Base-by-base conservation (phyloP, 1,140 invertebrate genomes). In the Anthonomus grandis region DNA sequence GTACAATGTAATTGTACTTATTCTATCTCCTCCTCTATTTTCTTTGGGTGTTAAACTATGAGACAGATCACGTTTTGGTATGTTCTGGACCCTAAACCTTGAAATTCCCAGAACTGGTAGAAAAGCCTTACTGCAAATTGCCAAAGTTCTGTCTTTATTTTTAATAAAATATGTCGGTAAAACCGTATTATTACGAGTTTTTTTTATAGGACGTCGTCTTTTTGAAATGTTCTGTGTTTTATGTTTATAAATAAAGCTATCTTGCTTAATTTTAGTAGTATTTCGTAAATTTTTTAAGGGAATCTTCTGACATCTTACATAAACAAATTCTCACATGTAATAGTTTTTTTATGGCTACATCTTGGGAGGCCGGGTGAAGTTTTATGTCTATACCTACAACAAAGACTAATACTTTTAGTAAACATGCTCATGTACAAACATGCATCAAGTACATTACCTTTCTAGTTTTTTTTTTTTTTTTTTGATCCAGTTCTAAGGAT, bases 251-350 rank as follows among this genome's bases (percentile, higher is more conserved):
- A 39, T 13, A 39, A 39, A 39, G 13, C 17, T 39, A 15, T 39
- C 37, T 17, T 39, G 13, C 17, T 39, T 15, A 39, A 39, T 13
- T 15, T 39, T 39, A 6, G 37, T 39, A n/a, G 10, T 13, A 13
- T 39, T 39, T 17, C 17, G 37, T 39, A 39, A 39, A 39, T n/a
- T 6, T 5, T 5, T 13, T 9, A n/a, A 39, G 10, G 37, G 17
- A 39, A 39, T 39, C 17, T 39, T 15, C 37, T 39, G 37, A 39
- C 17, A n/a, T 39, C 37, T 17, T 39, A 15, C 37, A 39, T 39
- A 15, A 15, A n/a, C 13, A 39, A 15, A 39, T 39, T 13, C 10
- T 9, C 37, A 13, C 37, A 39, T 9, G 37, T 15, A 39, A 39
- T n/a, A 5, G 37, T 39, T 39, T 39, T 39, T 15, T 39, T 39